Conservation (phyloP, 2,113 vertebrate species). For the Micronycteris hirsuta region DNA sequence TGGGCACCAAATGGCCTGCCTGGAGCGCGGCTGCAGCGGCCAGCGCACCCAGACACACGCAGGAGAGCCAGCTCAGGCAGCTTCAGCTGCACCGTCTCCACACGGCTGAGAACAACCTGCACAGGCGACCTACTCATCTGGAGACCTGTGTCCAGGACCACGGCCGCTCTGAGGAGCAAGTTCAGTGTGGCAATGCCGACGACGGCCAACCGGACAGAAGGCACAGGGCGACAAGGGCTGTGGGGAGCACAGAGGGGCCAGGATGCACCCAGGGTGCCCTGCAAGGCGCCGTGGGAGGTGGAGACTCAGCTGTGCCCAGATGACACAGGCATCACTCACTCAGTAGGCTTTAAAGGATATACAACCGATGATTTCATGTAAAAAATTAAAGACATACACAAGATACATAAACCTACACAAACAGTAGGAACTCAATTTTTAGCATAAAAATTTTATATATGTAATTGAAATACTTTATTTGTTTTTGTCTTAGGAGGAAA, state of each 20-base stretch:
- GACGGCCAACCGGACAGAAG: neutral
- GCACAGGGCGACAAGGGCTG: neutral
- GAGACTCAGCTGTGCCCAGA: neutral
- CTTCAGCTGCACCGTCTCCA: too few relatives aligned
- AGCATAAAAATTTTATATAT: neutral
- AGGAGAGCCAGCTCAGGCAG: neutral
- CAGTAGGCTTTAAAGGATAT: neutral
- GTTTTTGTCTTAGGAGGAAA: neutral
- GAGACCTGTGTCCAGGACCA: accelerated
- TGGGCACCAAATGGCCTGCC: neutral
- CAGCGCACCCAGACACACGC: accelerated
- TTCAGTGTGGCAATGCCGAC: accelerated
- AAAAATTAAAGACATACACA: neutral
- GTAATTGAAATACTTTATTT: neutral
- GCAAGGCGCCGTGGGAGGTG: neutral
- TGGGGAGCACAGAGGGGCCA: neutral
- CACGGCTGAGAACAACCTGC: accelerated
- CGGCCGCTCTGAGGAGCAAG: too few relatives aligned
- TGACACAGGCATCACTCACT: neutral
- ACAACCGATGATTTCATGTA: neutral
- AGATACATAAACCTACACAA: neutral
- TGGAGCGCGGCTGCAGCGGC: neutral
- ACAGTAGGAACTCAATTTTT: neutral
- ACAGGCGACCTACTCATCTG: accelerated
- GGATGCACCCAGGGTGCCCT: neutral